Evolutionary conservation across 2,888 invertebrate genomes (phyloP).

Genomic region (Coelopa pilipes): DNA sequence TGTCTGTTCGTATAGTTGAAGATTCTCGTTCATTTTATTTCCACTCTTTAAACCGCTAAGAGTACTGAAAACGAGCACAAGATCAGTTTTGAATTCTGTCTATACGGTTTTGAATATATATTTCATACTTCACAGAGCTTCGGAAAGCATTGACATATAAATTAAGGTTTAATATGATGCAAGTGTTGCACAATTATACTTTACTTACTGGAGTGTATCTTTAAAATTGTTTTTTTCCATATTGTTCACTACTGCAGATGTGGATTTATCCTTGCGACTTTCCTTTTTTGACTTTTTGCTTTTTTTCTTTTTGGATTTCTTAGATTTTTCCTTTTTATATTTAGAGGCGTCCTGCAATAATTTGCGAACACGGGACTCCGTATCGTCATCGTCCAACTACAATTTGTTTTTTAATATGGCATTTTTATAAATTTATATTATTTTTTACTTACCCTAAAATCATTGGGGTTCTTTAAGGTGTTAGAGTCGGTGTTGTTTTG

Average conservation of each 20-base stretch:
- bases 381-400: conserved; percentile 78
- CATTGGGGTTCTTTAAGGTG: conserved; percentile 37
- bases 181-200: not conserved
- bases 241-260: conserved; percentile 63
- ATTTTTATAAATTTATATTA: not conserved
- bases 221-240: conserved; percentile 75
- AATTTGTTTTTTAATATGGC: conserved; percentile 43
- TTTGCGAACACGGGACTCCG: conserved; percentile 87
- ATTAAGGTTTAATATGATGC: not conserved
- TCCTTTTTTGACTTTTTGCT: conserved; percentile 68
- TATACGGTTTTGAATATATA: not conserved
- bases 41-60: conserved; percentile 66
- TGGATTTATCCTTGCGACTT: conserved; percentile 68
- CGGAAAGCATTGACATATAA: conserved; percentile 2
- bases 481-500: conserved; percentile 44
- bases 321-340: conserved; percentile 73
- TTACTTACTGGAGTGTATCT: conserved; percentile 74
- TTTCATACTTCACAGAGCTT: conserved; percentile 18
- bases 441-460: conserved; percentile 43
- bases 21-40: conserved; percentile 52
- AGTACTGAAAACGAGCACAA: conserved; percentile 43
- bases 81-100: not conserved
- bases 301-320: conserved; percentile 71
- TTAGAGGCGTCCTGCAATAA: conserved; percentile 85
- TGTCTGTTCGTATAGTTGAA: conserved; percentile 56